Evolutionary conservation across 2,797 vertebrate species (phyloP), one percentile per base, ranked within the genome.

Genomic region (Phalloptychus januarius): DNA sequence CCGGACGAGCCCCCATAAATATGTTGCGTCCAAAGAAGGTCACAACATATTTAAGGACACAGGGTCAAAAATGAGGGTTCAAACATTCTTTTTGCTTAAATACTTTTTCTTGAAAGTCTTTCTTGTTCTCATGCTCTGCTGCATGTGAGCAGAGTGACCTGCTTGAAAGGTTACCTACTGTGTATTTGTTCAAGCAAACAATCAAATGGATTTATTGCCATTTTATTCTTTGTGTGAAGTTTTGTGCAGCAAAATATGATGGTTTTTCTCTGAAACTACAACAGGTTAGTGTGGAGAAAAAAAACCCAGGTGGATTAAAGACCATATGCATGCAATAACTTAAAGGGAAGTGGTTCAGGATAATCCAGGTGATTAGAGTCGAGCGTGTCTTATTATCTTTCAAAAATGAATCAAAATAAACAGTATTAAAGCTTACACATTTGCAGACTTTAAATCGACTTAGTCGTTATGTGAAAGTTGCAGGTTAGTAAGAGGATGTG

Each of bases 1-100:
- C 95, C 95, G 94, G 95, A 96, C 95, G 95, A 96, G 95, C 95
- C 95, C 95, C 42, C 42, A 44, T 44, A 44, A 44, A 44, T 44
- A 44, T 44, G 42, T 44, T 44, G 42, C 13, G 42, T 44, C 42
- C 42, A 3, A 44, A 44, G 13, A 44, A 44, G 42, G 2, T 11
- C 2, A 13, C 42, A 13, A 12, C 42, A 44, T 44, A 13, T 44
- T 44, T 13, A 2, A 44, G 42, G 42, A 44, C 42, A 44, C 10
- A 3, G 11, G 42, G 42, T 44, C 42, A 44, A 44, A 44, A 13
- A 44, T 44, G 42, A 44, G 42, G 42, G 12, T 44, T 13, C 42
- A 44, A 44, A 13, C 42, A 12, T 44, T 44, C 42, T 44, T 44
- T 44, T 44, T 44, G 42, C 13, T 12, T 13, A 44, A 44, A 3